Percentiles rank a stretch among this genome's conserved stretches.
phyloP scores from a whole-genome alignment of 2,797 vertebrate genomes.

The Tympanoctomys barrerae region DNA sequence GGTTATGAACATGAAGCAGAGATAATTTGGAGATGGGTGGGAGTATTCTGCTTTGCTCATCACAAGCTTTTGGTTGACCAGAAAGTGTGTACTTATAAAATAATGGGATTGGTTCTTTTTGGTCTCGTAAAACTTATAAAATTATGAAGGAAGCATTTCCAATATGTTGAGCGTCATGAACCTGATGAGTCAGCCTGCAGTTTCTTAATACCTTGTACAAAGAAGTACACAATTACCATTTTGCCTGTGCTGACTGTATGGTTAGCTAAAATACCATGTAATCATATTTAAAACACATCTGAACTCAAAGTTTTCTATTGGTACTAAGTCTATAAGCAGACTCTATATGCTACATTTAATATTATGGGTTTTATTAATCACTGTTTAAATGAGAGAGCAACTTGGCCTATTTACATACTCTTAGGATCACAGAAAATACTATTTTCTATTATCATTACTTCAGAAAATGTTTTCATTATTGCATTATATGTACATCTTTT shows the following conservation, averaged over 20 bases:
- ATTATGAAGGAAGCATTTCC: slow-evolving; percentile 3
- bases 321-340: slow-evolving; percentile 40
- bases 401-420: neutral
- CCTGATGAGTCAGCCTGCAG: neutral
- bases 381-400: slow-evolving; percentile 47
- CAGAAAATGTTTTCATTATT: neutral
- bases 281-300: neutral
- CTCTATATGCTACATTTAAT: slow-evolving; percentile 61
- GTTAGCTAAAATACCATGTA: neutral
- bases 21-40: slow-evolving; percentile 40
- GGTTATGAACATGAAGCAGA: slow-evolving; percentile 20
- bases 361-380: slow-evolving; percentile 40
- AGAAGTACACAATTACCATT: neutral
- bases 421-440: slow-evolving; percentile 28
- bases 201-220: slow-evolving; percentile 3
- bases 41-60: slow-evolving; percentile 58
- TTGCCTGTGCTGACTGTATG: neutral
- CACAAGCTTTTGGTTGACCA: slow-evolving; percentile 58
- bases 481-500: slow-evolving; percentile 64
- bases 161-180: slow-evolving; percentile 7
- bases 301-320: neutral
- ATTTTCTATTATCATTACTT: slow-evolving; percentile 34
- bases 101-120: slow-evolving; percentile 38
- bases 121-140: slow-evolving; percentile 58
- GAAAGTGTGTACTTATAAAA: slow-evolving; percentile 46